Base-by-base conservation (phyloP, 2,888 invertebrate species). In the Leptinotarsa haldemani region DNA sequence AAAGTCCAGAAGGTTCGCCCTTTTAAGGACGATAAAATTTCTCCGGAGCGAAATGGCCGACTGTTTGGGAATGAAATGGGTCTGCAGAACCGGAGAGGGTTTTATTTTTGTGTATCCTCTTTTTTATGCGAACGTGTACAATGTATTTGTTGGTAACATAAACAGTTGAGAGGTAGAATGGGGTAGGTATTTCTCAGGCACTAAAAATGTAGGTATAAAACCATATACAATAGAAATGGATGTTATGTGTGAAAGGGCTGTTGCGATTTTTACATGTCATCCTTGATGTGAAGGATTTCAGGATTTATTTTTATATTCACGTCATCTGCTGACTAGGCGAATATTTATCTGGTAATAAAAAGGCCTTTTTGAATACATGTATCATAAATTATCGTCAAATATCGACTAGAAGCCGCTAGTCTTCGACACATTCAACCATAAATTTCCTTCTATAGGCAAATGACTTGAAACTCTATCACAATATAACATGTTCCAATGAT, bases 21-120 rank as follows among this genome's bases (percentile, higher is more conserved):
- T 48, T n/a, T n/a, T 77, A 68, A 40, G 73, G 69, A 74, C 68
- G 73, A 78, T 80, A 78, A 80, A 80, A 80, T 73, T 72, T 70
- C 77, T 77, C 74, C 71, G 50, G n/a, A 30, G 67, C 52, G 78
- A 77, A 81, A 81, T 81, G 81, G 81, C 80, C 77, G 81, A 78
- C 74, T 68, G 58, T 56, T 22, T 30, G 66, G 47, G 20, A 25
- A 67, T 40, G 52, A 56, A 30, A 40, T 61, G 61, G n/a, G 9
- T 40, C 40, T 40, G 25, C 25, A 56, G 20, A 22, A 13, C 56
- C 46, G 56, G 40, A 25, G 56, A 22, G 22, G 25, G 66, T 52
- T 66, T 48, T 30, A 68, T 58, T 46, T 22, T 20, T 68, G 16
- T 15, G 56, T 56, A 18, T 56, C 9, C 40, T 40, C 40, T 68